phyloP scores from a whole-genome alignment of 2,797 vertebrate genomes.

The Heterohyrax brucei region DNA sequence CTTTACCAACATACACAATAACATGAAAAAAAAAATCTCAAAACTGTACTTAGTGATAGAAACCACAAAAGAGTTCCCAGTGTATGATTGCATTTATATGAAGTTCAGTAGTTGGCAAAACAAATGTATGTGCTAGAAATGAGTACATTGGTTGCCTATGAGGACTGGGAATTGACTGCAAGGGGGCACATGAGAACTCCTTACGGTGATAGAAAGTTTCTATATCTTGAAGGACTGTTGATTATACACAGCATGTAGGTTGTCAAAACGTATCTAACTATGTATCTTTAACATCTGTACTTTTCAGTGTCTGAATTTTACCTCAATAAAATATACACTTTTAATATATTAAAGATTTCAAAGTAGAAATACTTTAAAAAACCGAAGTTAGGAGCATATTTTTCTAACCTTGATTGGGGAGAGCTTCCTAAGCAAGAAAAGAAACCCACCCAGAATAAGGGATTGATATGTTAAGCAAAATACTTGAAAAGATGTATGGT shows the following conservation, averaged over 20 bases:
- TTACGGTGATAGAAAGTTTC: background rate
- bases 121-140: background rate
- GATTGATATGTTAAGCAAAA: background rate
- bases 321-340: background rate
- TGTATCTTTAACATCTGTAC: background rate
- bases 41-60: no score
- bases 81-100: background rate
- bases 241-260: background rate
- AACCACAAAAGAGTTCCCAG: background rate
- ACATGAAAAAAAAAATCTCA: background rate
- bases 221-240: background rate
- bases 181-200: background rate
- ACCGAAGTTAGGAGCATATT: constrained; percentile 22
- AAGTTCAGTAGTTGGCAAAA: constrained; percentile 3
- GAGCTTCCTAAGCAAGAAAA: constrained; percentile 33
- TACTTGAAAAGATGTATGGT: background rate
- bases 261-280: background rate
- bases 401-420: background rate
- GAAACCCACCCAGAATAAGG: background rate
- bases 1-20: no score
- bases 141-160: background rate
- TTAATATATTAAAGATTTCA: constrained; percentile 33
- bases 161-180: background rate
- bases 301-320: constrained; percentile 40
- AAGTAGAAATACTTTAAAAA: constrained; percentile 18